These are phyloP conservation scores for Cantharis lateralis DNA, from an alignment of 2,888 invertebrate species.

Conservation along the genomic window DNA sequence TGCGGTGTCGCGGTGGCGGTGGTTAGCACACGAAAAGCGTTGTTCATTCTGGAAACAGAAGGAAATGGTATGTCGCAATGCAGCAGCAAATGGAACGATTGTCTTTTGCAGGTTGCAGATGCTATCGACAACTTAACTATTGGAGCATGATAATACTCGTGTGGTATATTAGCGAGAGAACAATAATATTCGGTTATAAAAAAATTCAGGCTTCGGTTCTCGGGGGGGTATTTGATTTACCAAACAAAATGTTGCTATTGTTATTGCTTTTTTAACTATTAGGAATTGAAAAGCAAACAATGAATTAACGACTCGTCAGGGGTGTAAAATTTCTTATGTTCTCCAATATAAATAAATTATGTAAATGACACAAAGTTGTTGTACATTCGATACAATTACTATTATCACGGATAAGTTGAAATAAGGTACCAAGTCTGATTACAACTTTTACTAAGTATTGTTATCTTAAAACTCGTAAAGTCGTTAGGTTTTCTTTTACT, in stretches of 20 bases:
- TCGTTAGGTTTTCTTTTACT: slow-evolving; percentile 11
- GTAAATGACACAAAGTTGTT: no score
- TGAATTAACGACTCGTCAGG: no score
- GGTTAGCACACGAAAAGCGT: slow-evolving; percentile 32
- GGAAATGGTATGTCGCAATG: slow-evolving; percentile 23
- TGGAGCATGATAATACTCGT: neutral
- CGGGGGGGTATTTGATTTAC: no score
- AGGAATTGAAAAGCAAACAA: no score
- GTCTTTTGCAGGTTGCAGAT: slow-evolving; percentile 36
- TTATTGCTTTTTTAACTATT: no score
- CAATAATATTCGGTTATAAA: neutral
- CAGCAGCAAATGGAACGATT: slow-evolving; percentile 14
- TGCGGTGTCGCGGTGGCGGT: slow-evolving; percentile 28
- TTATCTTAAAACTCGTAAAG: neutral
- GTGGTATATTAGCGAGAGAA: neutral
- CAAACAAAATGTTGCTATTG: no score
- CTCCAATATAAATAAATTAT: no score
- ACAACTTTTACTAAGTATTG: neutral
- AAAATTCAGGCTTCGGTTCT: neutral
- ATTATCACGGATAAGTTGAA: neutral
- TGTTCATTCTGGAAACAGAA: slow-evolving; percentile 21
- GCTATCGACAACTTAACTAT: slow-evolving; percentile 39
- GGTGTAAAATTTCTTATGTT: no score
- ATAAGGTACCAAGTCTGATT: neutral
- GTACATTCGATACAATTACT: neutral